Evolutionary conservation across 92 coral and sea anemone species (phyloP), one percentile per base, ranked within the genome.

Genomic region (Galaxea fascicularis): DNA sequence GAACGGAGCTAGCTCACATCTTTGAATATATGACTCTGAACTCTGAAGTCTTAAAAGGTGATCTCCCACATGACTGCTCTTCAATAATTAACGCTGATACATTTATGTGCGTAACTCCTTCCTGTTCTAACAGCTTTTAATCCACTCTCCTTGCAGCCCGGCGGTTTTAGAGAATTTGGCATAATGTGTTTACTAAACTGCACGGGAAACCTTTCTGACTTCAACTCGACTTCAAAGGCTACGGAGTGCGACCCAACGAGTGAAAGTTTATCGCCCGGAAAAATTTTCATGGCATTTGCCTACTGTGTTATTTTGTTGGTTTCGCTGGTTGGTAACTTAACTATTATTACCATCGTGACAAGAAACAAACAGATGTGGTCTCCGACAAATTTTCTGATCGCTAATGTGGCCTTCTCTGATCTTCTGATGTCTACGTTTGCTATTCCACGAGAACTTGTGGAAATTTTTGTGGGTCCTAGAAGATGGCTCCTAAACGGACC

Each of bases 321-420:
- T 28, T 76, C 89, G 26, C 63, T 85, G n/a, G 22, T 76, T 22
- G 89, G 89, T 5, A 85, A 85, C 62, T 76, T 76, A 16, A 18
- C 77, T 8, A 65, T 85, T 20, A 27, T 85, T n/a, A 11, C 70
- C 26, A 65, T 85, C 57, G 78, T 85, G 16, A 54, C 77, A 46
- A 85, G 71, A 66, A 80, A 56, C 54, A 85, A 73, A 28, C 74
- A 74, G 14, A 39, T 85, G 62, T 25, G 89, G 14, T 62, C 89
- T 0, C 67, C 89, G 10, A 85, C 89, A 1, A 85, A 77, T 75
- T 47, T 74, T 39, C 82, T 85, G 56, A 77, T 85, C 20, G 89
- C 89, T 4, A 85, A 85, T 45, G 76, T 85, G 84, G 79, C 83
- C 53, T 44, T 62, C 3, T 77, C 89, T 14, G 84, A 85, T 70